Percentiles rank a stretch among this genome's conserved stretches.
These are phyloP conservation scores for Pantelozetes paolii DNA, from an alignment of 2,888 invertebrate genomes.

Conservation along the genomic window DNA sequence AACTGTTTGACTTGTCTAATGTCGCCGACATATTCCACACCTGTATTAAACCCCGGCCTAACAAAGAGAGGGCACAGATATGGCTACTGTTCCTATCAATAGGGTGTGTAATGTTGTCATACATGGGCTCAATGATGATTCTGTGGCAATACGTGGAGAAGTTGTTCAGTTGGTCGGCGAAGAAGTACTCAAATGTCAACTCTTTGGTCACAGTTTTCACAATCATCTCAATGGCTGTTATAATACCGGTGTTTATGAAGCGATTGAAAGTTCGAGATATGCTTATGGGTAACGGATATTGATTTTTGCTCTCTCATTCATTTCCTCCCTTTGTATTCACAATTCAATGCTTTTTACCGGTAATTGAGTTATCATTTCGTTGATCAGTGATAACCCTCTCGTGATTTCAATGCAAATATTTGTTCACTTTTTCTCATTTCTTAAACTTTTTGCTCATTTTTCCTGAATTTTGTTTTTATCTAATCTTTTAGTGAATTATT, in stretches of 20 bases:
- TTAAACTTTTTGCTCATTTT: too few species aligned
- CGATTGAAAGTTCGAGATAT: slow-evolving; percentile 32
- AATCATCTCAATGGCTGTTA: slow-evolving; percentile 34
- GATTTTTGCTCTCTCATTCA: too few species aligned
- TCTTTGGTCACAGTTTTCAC: slow-evolving; percentile 29
- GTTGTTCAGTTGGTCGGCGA: slow-evolving; percentile 39
- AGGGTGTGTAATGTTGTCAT: slow-evolving; percentile 27
- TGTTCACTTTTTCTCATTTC: too few species aligned
- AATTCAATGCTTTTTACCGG: not conserved
- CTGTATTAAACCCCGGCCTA: slow-evolving; percentile 33
- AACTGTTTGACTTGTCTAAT: slow-evolving; percentile 40
- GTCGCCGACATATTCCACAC: slow-evolving; percentile 41
- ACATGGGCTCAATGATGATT: slow-evolving; percentile 37
- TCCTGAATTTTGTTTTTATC: too few species aligned
- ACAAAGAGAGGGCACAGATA: slow-evolving; percentile 42
- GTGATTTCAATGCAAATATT: too few species aligned
- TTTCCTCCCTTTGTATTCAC: not conserved
- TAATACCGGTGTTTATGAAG: slow-evolving; percentile 37
- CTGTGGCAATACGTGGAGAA: slow-evolving; percentile 41
- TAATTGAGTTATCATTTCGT: too few species aligned
- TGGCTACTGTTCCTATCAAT: slow-evolving; percentile 44
- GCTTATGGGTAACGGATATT: slow-evolving; percentile 19
- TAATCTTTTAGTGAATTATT: too few species aligned
- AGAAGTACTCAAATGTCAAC: slow-evolving; percentile 39
- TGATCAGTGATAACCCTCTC: too few species aligned